phyloP scores from a whole-genome alignment of 2,888 invertebrate genomes.

The Bombyx huttoni region DNA sequence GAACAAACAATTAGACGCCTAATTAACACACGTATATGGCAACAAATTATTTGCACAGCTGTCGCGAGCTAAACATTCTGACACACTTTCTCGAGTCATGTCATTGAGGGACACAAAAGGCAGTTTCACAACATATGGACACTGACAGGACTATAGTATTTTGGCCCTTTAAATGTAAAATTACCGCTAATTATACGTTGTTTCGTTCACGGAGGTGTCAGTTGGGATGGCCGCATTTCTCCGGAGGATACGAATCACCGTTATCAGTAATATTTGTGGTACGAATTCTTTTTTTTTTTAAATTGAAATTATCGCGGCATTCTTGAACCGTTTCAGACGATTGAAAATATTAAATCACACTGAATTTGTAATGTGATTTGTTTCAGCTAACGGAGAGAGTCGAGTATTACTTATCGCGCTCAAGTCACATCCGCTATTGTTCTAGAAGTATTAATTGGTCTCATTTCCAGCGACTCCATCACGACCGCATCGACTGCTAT shows the following conservation, averaged over 20 bases:
- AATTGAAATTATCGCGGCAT: neutral
- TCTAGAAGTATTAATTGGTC: no score
- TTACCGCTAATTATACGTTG: constrained; percentile 53
- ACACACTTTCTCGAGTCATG: constrained; percentile 16
- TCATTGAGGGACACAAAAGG: constrained; percentile 15
- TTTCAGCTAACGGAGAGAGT: no score
- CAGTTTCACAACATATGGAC: constrained; percentile 46
- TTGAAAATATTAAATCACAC: no score
- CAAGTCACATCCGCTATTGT: no score
- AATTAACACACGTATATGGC: neutral
- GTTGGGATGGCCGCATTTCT: constrained; percentile 61
- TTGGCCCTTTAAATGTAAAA: constrained; percentile 43
- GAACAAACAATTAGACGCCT: neutral
- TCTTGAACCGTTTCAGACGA: neutral
- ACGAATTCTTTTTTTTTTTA: neutral
- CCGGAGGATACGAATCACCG: constrained; percentile 21
- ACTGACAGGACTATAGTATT: constrained; percentile 35
- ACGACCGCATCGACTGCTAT: constrained; percentile 11
- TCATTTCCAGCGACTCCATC: neutral
- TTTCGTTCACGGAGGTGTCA: constrained; percentile 62
- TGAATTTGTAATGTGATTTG: no score
- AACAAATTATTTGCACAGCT: constrained; percentile 12
- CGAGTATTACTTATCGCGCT: no score
- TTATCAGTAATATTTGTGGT: constrained; percentile 2
- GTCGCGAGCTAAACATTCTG: constrained; percentile 9